Conservation (phyloP, 2,888 invertebrate species). For the Oligia latruncula region DNA sequence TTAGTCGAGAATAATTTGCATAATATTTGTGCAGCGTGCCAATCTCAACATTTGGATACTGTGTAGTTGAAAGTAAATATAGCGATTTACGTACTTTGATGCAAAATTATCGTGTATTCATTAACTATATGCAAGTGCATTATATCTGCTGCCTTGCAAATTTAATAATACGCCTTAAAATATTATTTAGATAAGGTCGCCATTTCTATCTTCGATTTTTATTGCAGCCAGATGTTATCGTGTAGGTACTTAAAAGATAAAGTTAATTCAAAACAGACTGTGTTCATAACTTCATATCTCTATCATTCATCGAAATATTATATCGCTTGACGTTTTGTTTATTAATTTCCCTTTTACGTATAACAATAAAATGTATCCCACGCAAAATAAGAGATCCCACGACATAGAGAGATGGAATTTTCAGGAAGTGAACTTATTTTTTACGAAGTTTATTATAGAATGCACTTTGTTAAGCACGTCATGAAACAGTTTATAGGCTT, state of each 20-base stretch:
- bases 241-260: slow-evolving; percentile 34
- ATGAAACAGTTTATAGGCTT: slow-evolving; percentile 25
- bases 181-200: slow-evolving; percentile 53
- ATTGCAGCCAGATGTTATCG: slow-evolving; percentile 52
- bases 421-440: slow-evolving; percentile 33
- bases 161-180: slow-evolving; percentile 33
- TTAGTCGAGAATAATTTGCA: slow-evolving; percentile 32
- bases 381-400: not conserved
- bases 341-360: slow-evolving; percentile 28
- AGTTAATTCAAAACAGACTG: slow-evolving; percentile 36
- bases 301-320: slow-evolving; percentile 36
- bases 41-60: slow-evolving; percentile 37
- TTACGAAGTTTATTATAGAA: slow-evolving; percentile 6
- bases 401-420: slow-evolving; percentile 4
- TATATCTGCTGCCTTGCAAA: slow-evolving; percentile 14
- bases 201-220: slow-evolving; percentile 50
- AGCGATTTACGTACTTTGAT: slow-evolving; percentile 37
- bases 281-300: slow-evolving; percentile 44
- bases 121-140: slow-evolving; percentile 35
- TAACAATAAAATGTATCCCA: slow-evolving; percentile 17
- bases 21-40: slow-evolving; percentile 48
- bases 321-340: slow-evolving; percentile 18
- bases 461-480: slow-evolving; percentile 1
- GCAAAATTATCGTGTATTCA: slow-evolving; percentile 31
- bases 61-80: slow-evolving; percentile 35